Conservation (phyloP, 2,113 vertebrate species). For the Geococcyx californianus region DNA sequence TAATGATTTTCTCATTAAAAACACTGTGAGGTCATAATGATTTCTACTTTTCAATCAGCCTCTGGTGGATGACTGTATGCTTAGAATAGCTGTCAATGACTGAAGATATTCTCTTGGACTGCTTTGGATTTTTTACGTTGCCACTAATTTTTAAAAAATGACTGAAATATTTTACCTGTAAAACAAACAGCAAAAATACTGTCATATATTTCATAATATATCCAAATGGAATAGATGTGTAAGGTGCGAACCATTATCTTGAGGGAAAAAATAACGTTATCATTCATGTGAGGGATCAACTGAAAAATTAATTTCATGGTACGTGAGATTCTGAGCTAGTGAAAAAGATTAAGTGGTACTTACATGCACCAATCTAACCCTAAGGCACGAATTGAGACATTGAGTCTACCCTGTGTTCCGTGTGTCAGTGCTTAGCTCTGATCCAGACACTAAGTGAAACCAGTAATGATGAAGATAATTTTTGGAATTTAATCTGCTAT, state of each 20-base stretch:
- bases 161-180: conserved; percentile 2
- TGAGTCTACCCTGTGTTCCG: neutral
- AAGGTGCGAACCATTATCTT: neutral
- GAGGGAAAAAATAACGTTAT: conserved; percentile 14
- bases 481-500: neutral
- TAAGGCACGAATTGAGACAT: neutral
- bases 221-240: neutral
- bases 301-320: conserved; percentile 58
- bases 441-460: neutral
- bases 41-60: conserved; percentile 16
- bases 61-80: neutral
- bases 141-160: conserved; percentile 18
- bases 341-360: conserved; percentile 11
- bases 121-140: neutral
- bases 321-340: neutral
- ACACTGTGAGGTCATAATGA: conserved; percentile 1
- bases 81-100: neutral
- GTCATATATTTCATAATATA: neutral
- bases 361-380: neutral
- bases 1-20: conserved; percentile 49
- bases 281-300: conserved; percentile 14
- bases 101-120: neutral
- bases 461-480: neutral
- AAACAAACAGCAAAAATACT: conserved; percentile 17
- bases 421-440: neutral